These are phyloP conservation scores for Protophormia terraenovae DNA, from an alignment of 2,888 invertebrate species.

Conservation along the genomic window DNA sequence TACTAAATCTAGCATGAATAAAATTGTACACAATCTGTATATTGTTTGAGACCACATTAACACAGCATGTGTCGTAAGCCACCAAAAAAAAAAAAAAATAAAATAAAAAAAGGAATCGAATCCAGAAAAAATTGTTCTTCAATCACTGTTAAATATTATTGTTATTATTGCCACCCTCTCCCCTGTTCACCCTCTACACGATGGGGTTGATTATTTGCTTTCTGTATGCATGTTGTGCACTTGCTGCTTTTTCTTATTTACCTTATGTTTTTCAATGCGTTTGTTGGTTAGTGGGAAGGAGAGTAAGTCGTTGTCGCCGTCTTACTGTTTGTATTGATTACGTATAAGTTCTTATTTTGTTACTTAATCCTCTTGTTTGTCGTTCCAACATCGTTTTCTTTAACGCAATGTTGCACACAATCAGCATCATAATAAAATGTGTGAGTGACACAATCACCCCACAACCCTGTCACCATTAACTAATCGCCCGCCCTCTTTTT, in stretches of 20 bases:
- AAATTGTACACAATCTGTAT: conserved; percentile 48
- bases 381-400: conserved; percentile 55
- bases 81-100: conserved; percentile 19
- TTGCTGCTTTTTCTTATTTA: conserved; percentile 29
- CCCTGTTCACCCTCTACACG: neutral
- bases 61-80: conserved; percentile 69
- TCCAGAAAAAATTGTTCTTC: conserved; percentile 37
- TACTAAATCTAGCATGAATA: conserved; percentile 56
- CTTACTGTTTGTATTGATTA: conserved; percentile 62
- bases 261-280: conserved; percentile 30
- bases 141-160: conserved; percentile 61
- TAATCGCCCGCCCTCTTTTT: neutral
- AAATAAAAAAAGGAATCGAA: too few relatives aligned
- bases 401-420: conserved; percentile 59
- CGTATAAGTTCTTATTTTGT: conserved; percentile 67
- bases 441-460: conserved; percentile 38
- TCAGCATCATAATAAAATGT: conserved; percentile 48
- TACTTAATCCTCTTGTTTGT: conserved; percentile 68
- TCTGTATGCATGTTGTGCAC: conserved; percentile 18
- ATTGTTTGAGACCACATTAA: conserved; percentile 62
- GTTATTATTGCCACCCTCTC: conserved; percentile 27
- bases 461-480: neutral
- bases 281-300: neutral
- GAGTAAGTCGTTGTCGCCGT: neutral
- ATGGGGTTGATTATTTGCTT: conserved; percentile 11